Base-by-base conservation (phyloP, 2,888 invertebrate species). In the Mimumesa dahlbomi region DNA sequence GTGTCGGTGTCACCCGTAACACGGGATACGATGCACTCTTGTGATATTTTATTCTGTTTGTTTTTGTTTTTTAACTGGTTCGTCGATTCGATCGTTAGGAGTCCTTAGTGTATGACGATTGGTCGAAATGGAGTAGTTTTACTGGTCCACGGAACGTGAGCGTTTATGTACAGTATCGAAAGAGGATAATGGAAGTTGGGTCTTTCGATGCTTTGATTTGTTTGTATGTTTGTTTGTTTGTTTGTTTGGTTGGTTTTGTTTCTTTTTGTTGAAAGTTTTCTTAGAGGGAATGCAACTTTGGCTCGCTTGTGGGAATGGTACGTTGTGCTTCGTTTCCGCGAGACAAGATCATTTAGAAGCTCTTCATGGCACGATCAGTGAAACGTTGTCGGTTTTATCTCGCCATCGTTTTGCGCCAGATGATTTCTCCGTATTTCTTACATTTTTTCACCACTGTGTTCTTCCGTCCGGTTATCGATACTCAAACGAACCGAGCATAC, bases 241-340 rank as follows among this genome's bases (percentile, higher is more conserved):
- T n/a, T n/a, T n/a, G n/a, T n/a, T n/a, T n/a, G n/a, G n/a, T n/a
- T n/a, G n/a, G n/a, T n/a, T n/a, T n/a, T n/a, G n/a, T n/a, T n/a
- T n/a, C n/a, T n/a, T n/a, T 43, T 38, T 11, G 9, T 45, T 59
- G 57, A 61, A 22, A 42, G 14, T 29, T 64, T 50, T 14, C 16
- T 63, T 34, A 48, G 52, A 71, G 70, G 84, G 84, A 84, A 85
- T 85, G 84, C 84, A 84, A 76, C 70, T 72, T 70, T 56, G 67
- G 71, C 73, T 73, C 64, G 74, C 66, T 70, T 65, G n/a, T 77
- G 74, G 84, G 84, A 84, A 84, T 84, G 84, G 67, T 84, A 75
- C 73, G 77, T 79, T 69, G 68, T 46, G 46, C 14, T 73, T 77
- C 56, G 49, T 62, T 52, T 56, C 19, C 46, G 68, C 64, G 65